Conservation (phyloP, 2,888 invertebrate genomes). For the Alviniconcha strummeri region DNA sequence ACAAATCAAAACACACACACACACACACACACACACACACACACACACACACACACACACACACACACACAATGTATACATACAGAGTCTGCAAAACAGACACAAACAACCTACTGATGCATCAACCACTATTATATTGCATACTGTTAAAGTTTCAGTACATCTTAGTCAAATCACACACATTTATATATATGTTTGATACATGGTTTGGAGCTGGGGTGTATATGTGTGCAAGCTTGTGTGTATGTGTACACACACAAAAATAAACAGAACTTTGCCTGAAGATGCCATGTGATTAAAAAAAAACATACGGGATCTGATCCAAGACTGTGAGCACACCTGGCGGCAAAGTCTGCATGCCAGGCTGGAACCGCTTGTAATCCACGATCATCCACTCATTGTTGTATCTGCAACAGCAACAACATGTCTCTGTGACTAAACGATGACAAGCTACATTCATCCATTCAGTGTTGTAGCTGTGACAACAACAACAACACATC, state of each 20-base stretch:
- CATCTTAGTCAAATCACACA: background rate
- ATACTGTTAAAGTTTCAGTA: background rate
- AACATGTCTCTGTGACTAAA: no score
- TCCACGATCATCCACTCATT: constrained; percentile 92
- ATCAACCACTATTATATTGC: background rate
- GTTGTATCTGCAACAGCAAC: constrained; percentile 77
- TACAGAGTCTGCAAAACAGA: background rate
- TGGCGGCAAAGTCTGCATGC: constrained; percentile 59
- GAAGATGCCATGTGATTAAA: background rate
- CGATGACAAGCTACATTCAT: no score
- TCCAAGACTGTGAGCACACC: constrained; percentile 84
- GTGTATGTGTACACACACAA: background rate
- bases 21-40: background rate
- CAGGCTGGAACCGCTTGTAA: constrained; percentile 80
- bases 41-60: no score
- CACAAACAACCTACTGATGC: background rate
- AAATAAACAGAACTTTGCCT: background rate
- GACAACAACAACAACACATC: no score
- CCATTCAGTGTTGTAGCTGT: no score
- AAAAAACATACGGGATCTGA: constrained; percentile 78
- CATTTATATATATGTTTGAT: background rate
- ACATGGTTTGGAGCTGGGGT: background rate
- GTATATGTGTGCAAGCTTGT: no score
- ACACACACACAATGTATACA: no score
- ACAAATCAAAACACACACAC: background rate